Percentiles rank a stretch among this genome's conserved stretches.
phyloP scores from a whole-genome alignment of 2,113 vertebrate genomes.

The Genyomyrus donnyi region DNA sequence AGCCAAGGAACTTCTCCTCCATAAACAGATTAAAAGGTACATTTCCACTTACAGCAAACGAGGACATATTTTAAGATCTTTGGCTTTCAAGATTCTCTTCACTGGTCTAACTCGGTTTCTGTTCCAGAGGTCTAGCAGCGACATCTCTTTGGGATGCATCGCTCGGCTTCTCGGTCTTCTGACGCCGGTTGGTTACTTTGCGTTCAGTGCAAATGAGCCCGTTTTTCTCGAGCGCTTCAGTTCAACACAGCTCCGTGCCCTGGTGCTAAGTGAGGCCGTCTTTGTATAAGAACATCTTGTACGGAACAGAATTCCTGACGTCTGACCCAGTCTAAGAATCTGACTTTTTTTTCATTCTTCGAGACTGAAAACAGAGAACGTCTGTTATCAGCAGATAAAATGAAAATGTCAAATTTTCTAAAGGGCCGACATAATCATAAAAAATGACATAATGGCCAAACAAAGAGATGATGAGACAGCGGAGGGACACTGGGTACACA shows the following conservation, averaged over 20 bases:
- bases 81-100: conserved; percentile 14
- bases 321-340: neutral
- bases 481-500: neutral
- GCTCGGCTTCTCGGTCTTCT: neutral
- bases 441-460: neutral
- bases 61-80: conserved; percentile 31
- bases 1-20: neutral
- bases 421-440: neutral
- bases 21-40: neutral
- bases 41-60: conserved; percentile 33
- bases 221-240: neutral
- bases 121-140: conserved; percentile 24
- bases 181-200: no score
- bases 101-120: conserved; percentile 11
- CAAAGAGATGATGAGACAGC: neutral
- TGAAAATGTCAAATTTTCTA: neutral
- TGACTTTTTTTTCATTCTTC: neutral
- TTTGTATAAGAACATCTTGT: neutral
- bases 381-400: neutral
- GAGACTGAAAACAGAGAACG: neutral
- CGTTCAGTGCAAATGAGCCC: neutral
- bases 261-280: no score
- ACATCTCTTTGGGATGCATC: conserved; percentile 20
- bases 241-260: no score
- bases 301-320: neutral